Evolutionary conservation across 2,113 vertebrate genomes (phyloP), one percentile per base, ranked within the genome.

Genomic region (Burhinus bistriatus): DNA sequence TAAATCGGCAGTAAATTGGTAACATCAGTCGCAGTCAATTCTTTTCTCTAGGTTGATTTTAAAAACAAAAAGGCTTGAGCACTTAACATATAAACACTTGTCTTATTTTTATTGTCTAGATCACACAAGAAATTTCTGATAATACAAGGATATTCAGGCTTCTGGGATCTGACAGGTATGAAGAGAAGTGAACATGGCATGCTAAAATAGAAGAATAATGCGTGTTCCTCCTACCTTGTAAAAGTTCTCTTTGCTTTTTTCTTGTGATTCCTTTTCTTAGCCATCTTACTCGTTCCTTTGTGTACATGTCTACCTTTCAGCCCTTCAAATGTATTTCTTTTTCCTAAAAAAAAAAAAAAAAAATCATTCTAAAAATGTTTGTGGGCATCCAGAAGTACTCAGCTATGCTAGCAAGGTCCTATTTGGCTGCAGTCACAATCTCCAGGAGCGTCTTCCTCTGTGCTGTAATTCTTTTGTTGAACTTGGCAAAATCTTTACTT

Each of bases 91-190:
- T 61, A 83, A 95, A 84, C 34, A 9, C 71, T 61, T 97, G 44
- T 96, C 90, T 96, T 93, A 30, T 88, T 92, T 84, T 21, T 42
- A 58, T 96, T 87, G 38, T 87, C 95, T 95, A 99, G 99, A 99
- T 99, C 98, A 99, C 99, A 36, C 99, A 99, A 97, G 99, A 99
- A 98, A 99, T 99, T 98, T 99, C 99, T 30, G 99, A 99, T 97
- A 99, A 97, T 97, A 99, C 99, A 10, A 99, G 99, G 93, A 99
- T 99, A 98, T 99, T 99, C 98, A 99, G 99, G 98, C 99, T 99
- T 94, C 98, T 99, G 98, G 99, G 99, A 97, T 99, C 99, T 93
- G 99, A 99, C 99, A 99, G 99, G 99, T 99, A 98, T 97, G 98
- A 86, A 93, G 30, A 78, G 19, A 80, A 81, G 27, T 40, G 66